Evolutionary conservation across 2,797 vertebrate species (phyloP), one percentile per base, ranked within the genome.

Genomic region (Loris lydekkerianus): DNA sequence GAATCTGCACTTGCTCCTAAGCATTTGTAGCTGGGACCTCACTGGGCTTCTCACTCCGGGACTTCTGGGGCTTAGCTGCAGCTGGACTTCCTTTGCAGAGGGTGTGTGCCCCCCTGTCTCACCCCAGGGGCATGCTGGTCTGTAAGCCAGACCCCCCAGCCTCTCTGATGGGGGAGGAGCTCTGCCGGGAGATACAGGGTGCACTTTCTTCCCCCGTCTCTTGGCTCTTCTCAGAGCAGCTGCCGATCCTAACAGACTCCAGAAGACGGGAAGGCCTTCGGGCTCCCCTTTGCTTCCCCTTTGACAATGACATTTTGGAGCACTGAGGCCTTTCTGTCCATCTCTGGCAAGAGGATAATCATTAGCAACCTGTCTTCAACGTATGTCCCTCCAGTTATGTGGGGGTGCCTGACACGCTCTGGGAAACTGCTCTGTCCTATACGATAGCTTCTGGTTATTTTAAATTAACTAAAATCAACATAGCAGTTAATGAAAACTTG

Each of bases 41-140:
- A 65, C 63, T 65, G 63, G 14, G 27, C 63, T 15, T 65, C 29
- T 40, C 5, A 0, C 17, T n/a, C 14, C 1, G 70, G 40, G 34
- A 8, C 49, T 27, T 27, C 3, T 27, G 15, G 49, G 25, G 1
- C 3, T 58, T 73, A 7, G 2, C 31, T n/a, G 65, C 7, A n/a
- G 31, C 31, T n/a, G 14, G 31, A 67, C 31, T 17, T 67, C 31
- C 65, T 67, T 67, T n/a, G 65, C 7, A 0, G 31, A 10, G 2
- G 5, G 37, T 14, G 5, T 0, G 9, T 7, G 23, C 29, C n/a
- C 34, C 27, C 34, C 80, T 13, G 2, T 10, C 37, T 80, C 21
- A 40, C 29, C 17, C 3, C n/a, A 37, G 31, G 14, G 3, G 1
- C 13, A 0, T 4, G 1, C 23, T 4, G 10, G 0, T 9, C 2